These are phyloP conservation scores for Mechanitis mazaeus DNA, from an alignment of 2,888 invertebrate genomes.

Conservation along the genomic window DNA sequence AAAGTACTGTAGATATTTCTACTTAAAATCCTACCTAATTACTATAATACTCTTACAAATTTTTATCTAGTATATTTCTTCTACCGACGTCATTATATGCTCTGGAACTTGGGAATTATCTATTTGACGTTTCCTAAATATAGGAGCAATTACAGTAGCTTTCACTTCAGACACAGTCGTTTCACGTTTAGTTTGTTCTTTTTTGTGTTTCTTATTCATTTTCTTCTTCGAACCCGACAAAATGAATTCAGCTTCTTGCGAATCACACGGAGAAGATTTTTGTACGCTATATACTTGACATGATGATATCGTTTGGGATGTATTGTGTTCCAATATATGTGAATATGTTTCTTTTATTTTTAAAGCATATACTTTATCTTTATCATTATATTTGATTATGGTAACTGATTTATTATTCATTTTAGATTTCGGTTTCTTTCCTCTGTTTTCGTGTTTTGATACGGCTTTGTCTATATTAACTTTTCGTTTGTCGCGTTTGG, in stretches of 20 bases:
- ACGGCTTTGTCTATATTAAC: constrained; percentile 14
- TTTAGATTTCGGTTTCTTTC: constrained; percentile 34
- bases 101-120: constrained; percentile 49
- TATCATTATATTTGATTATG: constrained; percentile 50
- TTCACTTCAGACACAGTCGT: constrained; percentile 25
- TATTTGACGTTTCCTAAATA: constrained; percentile 45
- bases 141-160: constrained; percentile 27
- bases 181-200: constrained; percentile 33
- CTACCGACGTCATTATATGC: constrained; percentile 52
- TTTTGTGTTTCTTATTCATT: constrained; percentile 41
- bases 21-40: constrained; percentile 7
- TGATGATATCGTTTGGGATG: constrained; percentile 27
- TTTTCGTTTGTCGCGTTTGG: constrained; percentile 37
- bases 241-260: constrained; percentile 42
- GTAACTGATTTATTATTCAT: constrained; percentile 39
- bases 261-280: constrained; percentile 47
- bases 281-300: constrained; percentile 55
- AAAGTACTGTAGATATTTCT: too few relatives aligned
- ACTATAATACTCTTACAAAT: constrained; percentile 5
- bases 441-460: constrained; percentile 22
- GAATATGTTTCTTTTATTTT: constrained; percentile 48
- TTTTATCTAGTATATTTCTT: constrained; percentile 35
- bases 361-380: constrained; percentile 49
- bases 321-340: constrained; percentile 26
- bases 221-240: constrained; percentile 40